Percentiles rank a stretch among this genome's conserved stretches.
These are phyloP conservation scores for Parazoanthus swiftii DNA, from an alignment of 92 coral and sea anemone genomes.

Conservation along the genomic window DNA sequence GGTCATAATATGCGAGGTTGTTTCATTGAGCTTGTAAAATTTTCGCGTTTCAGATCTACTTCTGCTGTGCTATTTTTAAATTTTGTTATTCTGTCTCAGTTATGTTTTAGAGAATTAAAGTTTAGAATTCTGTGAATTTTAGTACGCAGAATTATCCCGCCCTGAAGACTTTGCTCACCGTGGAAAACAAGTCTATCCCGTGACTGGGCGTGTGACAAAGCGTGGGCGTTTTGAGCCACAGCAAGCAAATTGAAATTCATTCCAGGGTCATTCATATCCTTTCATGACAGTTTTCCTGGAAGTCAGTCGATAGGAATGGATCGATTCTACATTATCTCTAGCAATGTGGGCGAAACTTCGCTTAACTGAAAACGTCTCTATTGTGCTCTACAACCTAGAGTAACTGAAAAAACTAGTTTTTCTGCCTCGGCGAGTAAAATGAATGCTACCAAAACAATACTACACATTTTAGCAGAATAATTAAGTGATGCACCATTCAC, in stretches of 20 bases:
- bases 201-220: background rate
- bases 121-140: background rate
- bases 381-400: background rate
- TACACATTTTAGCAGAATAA: too few species aligned
- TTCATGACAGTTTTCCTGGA: background rate
- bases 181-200: background rate
- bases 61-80: background rate
- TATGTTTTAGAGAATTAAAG: too few species aligned
- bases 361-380: background rate
- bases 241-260: background rate
- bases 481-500: too few species aligned
- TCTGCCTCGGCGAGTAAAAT: too few species aligned
- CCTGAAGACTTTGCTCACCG: background rate
- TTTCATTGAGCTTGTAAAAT: background rate
- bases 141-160: background rate
- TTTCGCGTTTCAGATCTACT: background rate
- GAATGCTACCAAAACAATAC: too few species aligned
- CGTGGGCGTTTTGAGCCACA: background rate
- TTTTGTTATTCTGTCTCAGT: background rate
- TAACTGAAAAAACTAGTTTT: background rate
- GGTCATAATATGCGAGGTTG: too few species aligned
- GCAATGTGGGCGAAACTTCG: background rate
- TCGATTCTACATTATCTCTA: background rate
- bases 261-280: background rate
- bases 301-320: background rate